Conservation (phyloP, 2,888 invertebrate species). For the Melinaea menophilus region DNA sequence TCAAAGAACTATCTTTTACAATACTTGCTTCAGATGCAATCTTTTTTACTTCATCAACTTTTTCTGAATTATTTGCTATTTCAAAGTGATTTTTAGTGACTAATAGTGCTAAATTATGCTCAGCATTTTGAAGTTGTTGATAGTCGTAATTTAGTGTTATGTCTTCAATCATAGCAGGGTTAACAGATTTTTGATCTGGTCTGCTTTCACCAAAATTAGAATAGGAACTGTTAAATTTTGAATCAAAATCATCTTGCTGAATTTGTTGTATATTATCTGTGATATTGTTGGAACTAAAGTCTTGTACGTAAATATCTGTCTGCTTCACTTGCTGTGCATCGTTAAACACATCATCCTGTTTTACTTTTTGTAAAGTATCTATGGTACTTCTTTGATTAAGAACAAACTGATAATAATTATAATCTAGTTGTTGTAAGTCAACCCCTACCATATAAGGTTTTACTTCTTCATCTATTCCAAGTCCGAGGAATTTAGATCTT, state of each 20-base stretch:
- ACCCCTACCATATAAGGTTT: constrained; percentile 59
- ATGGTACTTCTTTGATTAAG: constrained; percentile 33
- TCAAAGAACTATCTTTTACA: neutral
- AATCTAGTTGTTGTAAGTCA: constrained; percentile 54
- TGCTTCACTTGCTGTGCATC: neutral
- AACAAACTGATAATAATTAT: constrained; percentile 52
- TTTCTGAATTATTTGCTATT: neutral
- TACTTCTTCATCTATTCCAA: constrained; percentile 55
- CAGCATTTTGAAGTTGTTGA: constrained; percentile 44
- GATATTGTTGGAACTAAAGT: no score
- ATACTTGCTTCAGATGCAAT: neutral
- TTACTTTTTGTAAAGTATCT: neutral
- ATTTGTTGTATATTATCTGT: no score
- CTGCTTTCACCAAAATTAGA: neutral
- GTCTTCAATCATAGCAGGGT: neutral
- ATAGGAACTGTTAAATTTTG: no score
- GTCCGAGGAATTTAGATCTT: constrained; percentile 48
- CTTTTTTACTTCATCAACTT: constrained; percentile 1
- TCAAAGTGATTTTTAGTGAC: neutral
- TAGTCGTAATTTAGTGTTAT: constrained; percentile 29
- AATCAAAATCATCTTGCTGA: no score
- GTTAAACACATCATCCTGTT: constrained; percentile 2
- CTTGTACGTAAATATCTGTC: neutral
- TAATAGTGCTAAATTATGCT: constrained; percentile 35
- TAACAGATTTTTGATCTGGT: neutral